Conservation (phyloP, 2,888 invertebrate species). For the Macrosoma leucophasiata region DNA sequence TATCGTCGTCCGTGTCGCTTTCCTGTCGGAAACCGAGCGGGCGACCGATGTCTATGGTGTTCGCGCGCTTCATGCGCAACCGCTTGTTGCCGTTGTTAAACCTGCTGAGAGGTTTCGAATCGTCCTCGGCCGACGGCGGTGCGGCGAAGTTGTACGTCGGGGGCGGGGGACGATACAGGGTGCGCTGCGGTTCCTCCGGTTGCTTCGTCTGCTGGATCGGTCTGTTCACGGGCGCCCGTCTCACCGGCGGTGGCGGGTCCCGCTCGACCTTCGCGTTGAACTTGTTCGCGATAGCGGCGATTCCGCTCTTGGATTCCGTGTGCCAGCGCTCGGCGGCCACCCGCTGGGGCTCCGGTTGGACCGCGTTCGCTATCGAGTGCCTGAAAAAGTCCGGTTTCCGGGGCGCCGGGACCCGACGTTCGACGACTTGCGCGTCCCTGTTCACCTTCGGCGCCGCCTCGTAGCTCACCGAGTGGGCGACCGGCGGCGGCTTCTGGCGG, state of each 20-base stretch:
- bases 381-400: slow-evolving; percentile 54
- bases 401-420: slow-evolving; percentile 41
- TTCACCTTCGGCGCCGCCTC: slow-evolving; percentile 39
- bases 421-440: slow-evolving; percentile 41
- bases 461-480: slow-evolving; percentile 43
- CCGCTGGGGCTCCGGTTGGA: slow-evolving; percentile 24
- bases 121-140: slow-evolving; percentile 47
- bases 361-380: slow-evolving; percentile 55
- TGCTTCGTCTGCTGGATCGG: slow-evolving; percentile 29
- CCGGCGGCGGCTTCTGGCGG: slow-evolving; percentile 40
- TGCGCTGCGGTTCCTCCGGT: slow-evolving; percentile 40
- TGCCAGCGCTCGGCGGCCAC: slow-evolving; percentile 37
- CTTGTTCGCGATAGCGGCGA: slow-evolving; percentile 60
- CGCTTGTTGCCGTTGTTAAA: slow-evolving; percentile 79
- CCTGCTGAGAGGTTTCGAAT: slow-evolving; percentile 52
- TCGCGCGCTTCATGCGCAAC: slow-evolving; percentile 89
- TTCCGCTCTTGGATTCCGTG: slow-evolving; percentile 50
- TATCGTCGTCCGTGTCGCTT: slow-evolving; percentile 61
- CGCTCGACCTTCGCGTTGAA: slow-evolving; percentile 48
- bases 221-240: slow-evolving; percentile 22
- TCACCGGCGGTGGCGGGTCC: slow-evolving; percentile 33
- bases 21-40: slow-evolving; percentile 73
- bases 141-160: slow-evolving; percentile 64
- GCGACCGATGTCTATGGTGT: slow-evolving; percentile 92
- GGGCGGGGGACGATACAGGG: slow-evolving; percentile 53